Evolutionary conservation across 2,888 invertebrate species (phyloP).

Genomic region (Pollenia labialis): DNA sequence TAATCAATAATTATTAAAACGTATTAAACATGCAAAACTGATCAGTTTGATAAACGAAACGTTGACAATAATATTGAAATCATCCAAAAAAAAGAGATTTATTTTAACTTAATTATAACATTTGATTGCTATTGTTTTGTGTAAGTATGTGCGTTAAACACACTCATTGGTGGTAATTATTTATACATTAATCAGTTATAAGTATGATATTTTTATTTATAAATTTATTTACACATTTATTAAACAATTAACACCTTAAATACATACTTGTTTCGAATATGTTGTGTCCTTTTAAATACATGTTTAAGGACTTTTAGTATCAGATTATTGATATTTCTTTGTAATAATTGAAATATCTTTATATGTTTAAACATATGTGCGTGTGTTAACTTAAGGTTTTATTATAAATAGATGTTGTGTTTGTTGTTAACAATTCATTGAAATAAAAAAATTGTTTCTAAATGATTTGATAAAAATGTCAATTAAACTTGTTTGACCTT

Average conservation of each 20-base stretch:
- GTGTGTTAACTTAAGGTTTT: neutral
- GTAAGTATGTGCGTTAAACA: neutral
- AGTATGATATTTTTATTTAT: slow-evolving; percentile 11
- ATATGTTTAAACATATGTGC: too few species aligned
- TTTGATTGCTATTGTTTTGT: neutral
- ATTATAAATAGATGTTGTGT: neutral
- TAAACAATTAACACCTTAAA: slow-evolving; percentile 10
- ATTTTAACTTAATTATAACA: neutral
- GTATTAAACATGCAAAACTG: slow-evolving; percentile 7
- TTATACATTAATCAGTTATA: slow-evolving; percentile 14
- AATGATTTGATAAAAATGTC: neutral
- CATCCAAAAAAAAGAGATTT: neutral
- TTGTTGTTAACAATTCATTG: neutral
- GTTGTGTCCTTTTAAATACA: neutral
- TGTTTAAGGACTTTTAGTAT: neutral
- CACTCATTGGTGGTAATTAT: slow-evolving; percentile 29
- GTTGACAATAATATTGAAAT: neutral
- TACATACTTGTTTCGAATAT: neutral
- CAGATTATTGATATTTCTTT: neutral
- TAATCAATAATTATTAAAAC: slow-evolving; percentile 15
- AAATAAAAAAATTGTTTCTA: neutral
- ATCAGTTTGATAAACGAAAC: neutral
- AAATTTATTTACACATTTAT: slow-evolving; percentile 8
- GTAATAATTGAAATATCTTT: neutral
- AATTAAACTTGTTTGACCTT: neutral